Percentiles rank a stretch among this genome's conserved stretches.
phyloP scores from a whole-genome alignment of 2,113 vertebrate genomes.

The Pao palembangensis region DNA sequence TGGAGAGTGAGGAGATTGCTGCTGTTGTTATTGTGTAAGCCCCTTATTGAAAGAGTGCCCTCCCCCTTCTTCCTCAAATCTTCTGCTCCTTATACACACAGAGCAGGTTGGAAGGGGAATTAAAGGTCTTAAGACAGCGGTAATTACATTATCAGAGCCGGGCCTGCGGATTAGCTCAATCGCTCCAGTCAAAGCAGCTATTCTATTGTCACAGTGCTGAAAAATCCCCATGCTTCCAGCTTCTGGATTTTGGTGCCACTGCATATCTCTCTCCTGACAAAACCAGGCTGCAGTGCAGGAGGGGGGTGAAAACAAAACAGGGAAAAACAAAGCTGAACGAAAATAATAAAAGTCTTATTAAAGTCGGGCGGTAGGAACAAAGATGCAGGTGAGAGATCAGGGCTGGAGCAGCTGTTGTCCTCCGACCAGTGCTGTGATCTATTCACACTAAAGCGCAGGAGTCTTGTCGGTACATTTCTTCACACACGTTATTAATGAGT shows the following conservation, averaged over 20 bases:
- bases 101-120: slow-evolving; percentile 86
- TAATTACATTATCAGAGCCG: slow-evolving; percentile 99
- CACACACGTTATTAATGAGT: slow-evolving; percentile 16
- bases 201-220: slow-evolving; percentile 93
- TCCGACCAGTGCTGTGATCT: slow-evolving; percentile 68
- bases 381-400: slow-evolving; percentile 96
- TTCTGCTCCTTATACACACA: slow-evolving; percentile 80
- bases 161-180: slow-evolving; percentile 97
- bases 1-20: slow-evolving; percentile 92
- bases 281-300: slow-evolving; percentile 83
- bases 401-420: slow-evolving; percentile 78
- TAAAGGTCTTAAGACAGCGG: slow-evolving; percentile 98
- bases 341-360: slow-evolving; percentile 89
- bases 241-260: slow-evolving; percentile 85
- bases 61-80: slow-evolving; percentile 78
- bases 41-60: slow-evolving; percentile 83
- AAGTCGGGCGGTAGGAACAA: slow-evolving; percentile 72
- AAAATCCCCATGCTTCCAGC: slow-evolving; percentile 92
- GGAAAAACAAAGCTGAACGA: slow-evolving; percentile 85
- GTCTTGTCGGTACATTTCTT: slow-evolving; percentile 6
- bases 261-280: slow-evolving; percentile 96
- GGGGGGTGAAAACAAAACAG: slow-evolving; percentile 65
- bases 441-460: slow-evolving; percentile 37
- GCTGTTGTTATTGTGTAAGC: slow-evolving; percentile 84
- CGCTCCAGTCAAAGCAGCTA: slow-evolving; percentile 95